Base-by-base conservation (phyloP, 2,797 vertebrate species). In the Acanthiza pusilla region DNA sequence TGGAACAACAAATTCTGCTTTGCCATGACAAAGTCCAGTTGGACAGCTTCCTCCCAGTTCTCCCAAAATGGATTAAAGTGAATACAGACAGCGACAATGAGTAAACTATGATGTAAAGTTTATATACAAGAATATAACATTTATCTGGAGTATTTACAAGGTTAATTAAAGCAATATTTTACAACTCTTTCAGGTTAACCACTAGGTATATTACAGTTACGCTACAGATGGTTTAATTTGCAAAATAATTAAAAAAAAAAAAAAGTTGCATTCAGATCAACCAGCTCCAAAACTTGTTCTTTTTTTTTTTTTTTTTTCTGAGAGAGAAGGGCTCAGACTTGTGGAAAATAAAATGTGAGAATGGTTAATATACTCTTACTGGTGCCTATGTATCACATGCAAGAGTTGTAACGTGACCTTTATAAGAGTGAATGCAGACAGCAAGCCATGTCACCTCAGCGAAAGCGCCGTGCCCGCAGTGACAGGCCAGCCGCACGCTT, bases 61-160 rank as follows among this genome's bases (percentile, higher is more conserved):
- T 91, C 75, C 85, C 62, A 29, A 50, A 88, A 51, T 17, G 63
- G 23, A 79, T 36, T n/a, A 19, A 94, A 94, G 89, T 72, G 63
- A 93, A 78, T 61, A 92, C 72, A 94, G 86, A 96, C 96, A 8
- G 72, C 87, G 84, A 86, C 87, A 90, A 77, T 38, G 34, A 85
- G 45, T 97, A 96, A 95, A 97, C 97, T 96, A 97, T 95, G 73
- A 97, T 93, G 95, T 97, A 90, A 97, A 95, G 95, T 98, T 98
- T 98, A 98, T 98, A 97, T 98, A 98, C 98, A 98, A 98, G 97
- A 98, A 98, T 98, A 98, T 98, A 98, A 97, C 95, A 98, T 98
- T 98, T 97, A 98, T 98, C 97, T 98, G 97, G 96, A 97, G 85
- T 98, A 98, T 98, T 98, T 98, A 98, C 98, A 98, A 97, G 96